Base-by-base conservation (phyloP, 2,797 vertebrate genomes). In the Mastacembelus armatus region DNA sequence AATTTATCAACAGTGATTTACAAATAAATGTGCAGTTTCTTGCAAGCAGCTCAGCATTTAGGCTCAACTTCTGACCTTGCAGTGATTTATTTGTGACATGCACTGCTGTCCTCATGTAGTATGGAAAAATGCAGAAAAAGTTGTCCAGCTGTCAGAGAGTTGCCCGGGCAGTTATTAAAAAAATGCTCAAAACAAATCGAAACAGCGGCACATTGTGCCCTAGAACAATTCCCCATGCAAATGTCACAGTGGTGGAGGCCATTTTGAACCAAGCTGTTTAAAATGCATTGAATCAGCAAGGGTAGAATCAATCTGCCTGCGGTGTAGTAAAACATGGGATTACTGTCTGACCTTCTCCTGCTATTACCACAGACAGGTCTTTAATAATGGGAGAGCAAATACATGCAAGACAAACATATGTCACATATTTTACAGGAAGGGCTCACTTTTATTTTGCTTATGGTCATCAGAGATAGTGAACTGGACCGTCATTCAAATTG, bases 271-370 rank as follows among this genome's bases (percentile, higher is more conserved):
- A 55, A 74, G 80, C 90, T 93, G 87, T 85, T 92, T 91, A 92
- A 90, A 88, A 91, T 91, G 91, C 91, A 92, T 91, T 89, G 88
- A 91, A 91, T 91, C 87, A 84, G 82, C 69, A 51, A 81, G 83
- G 85, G 79, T 71, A 77, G 84, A 90, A 91, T 92, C 88, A 91
- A 89, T 92, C 89, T 85, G 86, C 88, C 78, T 11, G 52, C 68
- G 35, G 80, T 87, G 84, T 85, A 86, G 89, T 90, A 86, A 90
- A 89, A 90, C 87, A 90, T 42, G 74, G 84, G 84, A 89, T 92
- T 89, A 89, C 85, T 84, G 80, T 83, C 84, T 89, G 91, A 92
- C 89, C 90, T 92, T 91, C 86, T 88, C 55, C 52, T 48, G 83
- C 74, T 80, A 84, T 86, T 88, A 84, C 78, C 71, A 54, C 75